Conservation (phyloP, 2,888 invertebrate genomes). For the Capitulum mitella region DNA sequence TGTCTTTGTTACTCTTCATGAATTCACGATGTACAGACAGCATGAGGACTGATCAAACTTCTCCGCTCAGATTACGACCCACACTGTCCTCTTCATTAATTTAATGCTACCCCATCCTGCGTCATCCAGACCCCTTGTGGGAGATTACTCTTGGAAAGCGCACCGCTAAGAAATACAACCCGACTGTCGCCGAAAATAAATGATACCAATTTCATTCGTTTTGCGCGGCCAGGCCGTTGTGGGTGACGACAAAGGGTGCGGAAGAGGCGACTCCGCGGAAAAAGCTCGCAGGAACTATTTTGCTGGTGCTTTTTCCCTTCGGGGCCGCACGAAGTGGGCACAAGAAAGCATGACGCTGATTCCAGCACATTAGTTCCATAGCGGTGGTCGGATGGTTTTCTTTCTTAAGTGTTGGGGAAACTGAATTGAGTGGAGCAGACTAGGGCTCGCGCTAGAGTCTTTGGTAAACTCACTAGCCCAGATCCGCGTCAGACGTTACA, state of each 20-base stretch:
- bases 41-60: too few species aligned
- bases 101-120: too few species aligned
- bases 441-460: too few species aligned
- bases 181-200: background rate
- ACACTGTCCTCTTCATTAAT: too few species aligned
- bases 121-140: too few species aligned
- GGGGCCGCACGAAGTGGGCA: background rate
- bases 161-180: background rate
- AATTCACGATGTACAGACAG: too few species aligned
- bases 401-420: background rate
- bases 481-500: too few species aligned
- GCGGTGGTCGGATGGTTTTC: background rate
- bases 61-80: too few species aligned
- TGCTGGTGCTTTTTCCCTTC: background rate
- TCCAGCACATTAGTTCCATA: background rate
- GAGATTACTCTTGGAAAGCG: too few species aligned
- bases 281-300: background rate
- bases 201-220: conserved; percentile 17
- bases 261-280: background rate
- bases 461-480: too few species aligned
- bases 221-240: background rate
- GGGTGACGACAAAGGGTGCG: background rate
- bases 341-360: background rate
- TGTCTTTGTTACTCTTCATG: too few species aligned
- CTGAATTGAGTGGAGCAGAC: too few species aligned